These are phyloP conservation scores for Platichthys flesus DNA, from an alignment of 2,113 vertebrate genomes.

Conservation along the genomic window DNA sequence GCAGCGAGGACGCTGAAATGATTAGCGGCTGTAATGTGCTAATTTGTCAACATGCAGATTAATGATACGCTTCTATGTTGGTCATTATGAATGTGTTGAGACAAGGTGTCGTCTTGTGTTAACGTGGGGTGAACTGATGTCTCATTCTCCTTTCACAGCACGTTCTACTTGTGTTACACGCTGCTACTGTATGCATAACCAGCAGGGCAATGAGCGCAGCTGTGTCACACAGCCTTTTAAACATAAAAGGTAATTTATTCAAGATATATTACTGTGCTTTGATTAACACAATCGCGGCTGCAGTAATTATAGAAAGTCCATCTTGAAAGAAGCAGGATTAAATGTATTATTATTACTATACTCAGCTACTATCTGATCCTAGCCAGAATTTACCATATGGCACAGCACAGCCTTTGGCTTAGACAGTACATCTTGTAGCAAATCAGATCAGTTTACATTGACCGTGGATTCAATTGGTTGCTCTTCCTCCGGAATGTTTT, in stretches of 20 bases:
- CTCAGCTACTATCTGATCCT: constrained; percentile 6
- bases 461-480: constrained; percentile 20
- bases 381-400: constrained; percentile 30
- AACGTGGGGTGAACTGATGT: constrained; percentile 11
- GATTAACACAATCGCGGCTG: not conserved
- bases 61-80: not conserved
- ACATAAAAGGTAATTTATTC: constrained; percentile 9
- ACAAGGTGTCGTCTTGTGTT: constrained; percentile 44
- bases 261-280: not conserved
- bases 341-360: constrained; percentile 4
- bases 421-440: constrained; percentile 19
- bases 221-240: constrained; percentile 12
- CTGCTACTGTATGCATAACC: constrained; percentile 28
- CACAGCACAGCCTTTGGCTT: constrained; percentile 26
- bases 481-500: constrained; percentile 21
- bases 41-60: constrained; percentile 23
- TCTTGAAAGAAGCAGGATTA: constrained; percentile 8
- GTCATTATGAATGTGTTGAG: constrained; percentile 22
- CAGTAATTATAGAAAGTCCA: not conserved
- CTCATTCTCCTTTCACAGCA: constrained; percentile 27
- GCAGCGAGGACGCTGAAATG: not conserved
- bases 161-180: constrained; percentile 31
- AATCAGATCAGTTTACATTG: constrained; percentile 59
- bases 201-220: constrained; percentile 6
- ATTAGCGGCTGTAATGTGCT: constrained; percentile 18